Conservation (phyloP, 1,140 invertebrate genomes). For the Drosophila albomicans region DNA sequence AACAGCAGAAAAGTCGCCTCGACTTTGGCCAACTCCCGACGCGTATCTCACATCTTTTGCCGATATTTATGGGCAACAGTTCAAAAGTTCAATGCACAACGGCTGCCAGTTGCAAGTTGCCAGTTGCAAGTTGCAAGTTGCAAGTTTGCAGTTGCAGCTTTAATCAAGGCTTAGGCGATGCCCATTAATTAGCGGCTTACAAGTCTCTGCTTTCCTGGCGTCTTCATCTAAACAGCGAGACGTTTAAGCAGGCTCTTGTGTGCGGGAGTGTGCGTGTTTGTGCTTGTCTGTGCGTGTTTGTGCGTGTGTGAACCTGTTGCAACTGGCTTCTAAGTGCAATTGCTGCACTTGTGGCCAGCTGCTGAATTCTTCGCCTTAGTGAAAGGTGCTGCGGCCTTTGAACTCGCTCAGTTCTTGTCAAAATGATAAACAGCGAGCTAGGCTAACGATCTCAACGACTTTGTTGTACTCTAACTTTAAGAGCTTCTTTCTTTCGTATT, state of each 20-base stretch:
- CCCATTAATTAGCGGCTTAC: constrained; percentile 76
- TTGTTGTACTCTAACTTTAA: not conserved
- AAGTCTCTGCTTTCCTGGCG: constrained; percentile 24
- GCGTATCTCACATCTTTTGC: constrained; percentile 72
- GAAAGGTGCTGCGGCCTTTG: constrained; percentile 34
- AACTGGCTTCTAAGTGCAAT: not conserved
- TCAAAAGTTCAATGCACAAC: constrained; percentile 66
- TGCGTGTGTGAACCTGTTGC: constrained; percentile 17
- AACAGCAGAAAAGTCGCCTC: not conserved
- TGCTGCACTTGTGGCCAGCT: constrained; percentile 5
- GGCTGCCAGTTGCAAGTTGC: constrained; percentile 35
- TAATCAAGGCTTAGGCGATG: constrained; percentile 67
- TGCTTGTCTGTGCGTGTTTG: not conserved
- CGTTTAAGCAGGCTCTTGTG: not conserved
- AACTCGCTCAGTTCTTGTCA: not conserved
- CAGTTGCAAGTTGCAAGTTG: constrained; percentile 28
- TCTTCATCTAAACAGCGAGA: constrained; percentile 35
- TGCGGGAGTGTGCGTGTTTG: not conserved
- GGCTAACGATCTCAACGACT: not conserved
- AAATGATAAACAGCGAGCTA: constrained; percentile 1
- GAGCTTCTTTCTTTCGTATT: not conserved
- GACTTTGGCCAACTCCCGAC: constrained; percentile 9
- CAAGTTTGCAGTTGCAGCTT: constrained; percentile 37
- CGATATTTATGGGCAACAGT: constrained; percentile 73
- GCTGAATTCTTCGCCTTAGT: constrained; percentile 10